Evolutionary conservation across 2,888 invertebrate genomes (phyloP).

Genomic region (Theretra japonica): DNA sequence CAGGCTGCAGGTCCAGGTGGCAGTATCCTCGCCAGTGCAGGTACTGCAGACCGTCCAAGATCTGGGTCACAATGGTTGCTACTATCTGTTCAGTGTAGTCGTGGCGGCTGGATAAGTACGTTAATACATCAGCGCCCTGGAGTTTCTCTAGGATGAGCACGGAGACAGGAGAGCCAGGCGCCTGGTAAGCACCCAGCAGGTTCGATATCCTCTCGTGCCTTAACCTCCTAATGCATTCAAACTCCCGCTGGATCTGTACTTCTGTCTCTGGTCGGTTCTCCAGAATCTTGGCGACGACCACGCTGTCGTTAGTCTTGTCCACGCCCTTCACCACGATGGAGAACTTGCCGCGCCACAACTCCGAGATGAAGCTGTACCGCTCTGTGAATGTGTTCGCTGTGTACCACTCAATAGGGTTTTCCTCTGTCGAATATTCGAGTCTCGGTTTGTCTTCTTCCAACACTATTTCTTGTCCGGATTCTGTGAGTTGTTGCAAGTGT

Average conservation of each 20-base stretch:
- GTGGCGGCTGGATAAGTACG: slow-evolving; percentile 94
- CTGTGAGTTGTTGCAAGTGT: slow-evolving; percentile 93
- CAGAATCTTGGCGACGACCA: slow-evolving; percentile 93
- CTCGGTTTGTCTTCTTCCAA: slow-evolving; percentile 87
- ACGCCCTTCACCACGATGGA: slow-evolving; percentile 92
- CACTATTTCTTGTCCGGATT: slow-evolving; percentile 89
- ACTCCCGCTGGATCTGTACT: slow-evolving; percentile 90
- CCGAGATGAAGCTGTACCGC: slow-evolving; percentile 93
- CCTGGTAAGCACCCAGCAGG: slow-evolving; percentile 89
- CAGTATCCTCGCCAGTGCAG: slow-evolving; percentile 97
- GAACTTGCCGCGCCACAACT: slow-evolving; percentile 93
- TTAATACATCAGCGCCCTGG: slow-evolving; percentile 96
- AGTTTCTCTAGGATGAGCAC: slow-evolving; percentile 92
- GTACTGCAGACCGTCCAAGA: slow-evolving; percentile 96
- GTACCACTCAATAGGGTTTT: slow-evolving; percentile 89
- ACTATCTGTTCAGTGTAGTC: slow-evolving; percentile 97
- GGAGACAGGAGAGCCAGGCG: slow-evolving; percentile 87
- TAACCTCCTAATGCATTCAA: slow-evolving; percentile 91
- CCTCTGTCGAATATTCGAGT: slow-evolving; percentile 90
- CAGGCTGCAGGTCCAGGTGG: slow-evolving; percentile 96
- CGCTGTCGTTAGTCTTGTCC: slow-evolving; percentile 89
- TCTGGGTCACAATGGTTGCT: slow-evolving; percentile 93
- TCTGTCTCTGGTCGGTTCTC: slow-evolving; percentile 88
- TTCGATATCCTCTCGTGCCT: slow-evolving; percentile 95
- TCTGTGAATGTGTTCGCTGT: slow-evolving; percentile 88